These are phyloP conservation scores for Dynastes maya DNA, from an alignment of 2,888 invertebrate species.

Conservation along the genomic window DNA sequence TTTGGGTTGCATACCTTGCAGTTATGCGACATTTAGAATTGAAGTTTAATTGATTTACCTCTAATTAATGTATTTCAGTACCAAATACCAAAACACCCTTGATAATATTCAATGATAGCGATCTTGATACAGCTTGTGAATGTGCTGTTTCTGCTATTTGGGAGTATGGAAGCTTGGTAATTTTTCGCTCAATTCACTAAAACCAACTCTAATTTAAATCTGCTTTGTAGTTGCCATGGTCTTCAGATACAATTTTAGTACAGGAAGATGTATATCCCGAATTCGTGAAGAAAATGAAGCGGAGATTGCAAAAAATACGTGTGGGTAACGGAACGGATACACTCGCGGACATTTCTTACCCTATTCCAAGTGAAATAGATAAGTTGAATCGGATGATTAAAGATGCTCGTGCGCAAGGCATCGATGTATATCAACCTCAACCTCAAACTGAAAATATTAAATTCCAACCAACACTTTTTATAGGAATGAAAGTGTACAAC, in stretches of 20 bases:
- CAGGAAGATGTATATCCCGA: constrained; percentile 72
- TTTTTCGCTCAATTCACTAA: neutral
- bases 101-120: constrained; percentile 73
- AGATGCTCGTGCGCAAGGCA: constrained; percentile 60
- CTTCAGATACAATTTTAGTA: constrained; percentile 71
- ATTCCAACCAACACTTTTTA: constrained; percentile 64
- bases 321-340: constrained; percentile 69
- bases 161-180: constrained; percentile 73
- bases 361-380: constrained; percentile 63
- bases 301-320: constrained; percentile 62
- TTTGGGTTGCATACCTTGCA: too few species aligned
- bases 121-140: constrained; percentile 74
- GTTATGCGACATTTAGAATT: too few species aligned
- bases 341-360: constrained; percentile 69
- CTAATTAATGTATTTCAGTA: constrained; percentile 38
- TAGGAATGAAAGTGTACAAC: constrained; percentile 61
- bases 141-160: constrained; percentile 72
- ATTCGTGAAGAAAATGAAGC: constrained; percentile 70
- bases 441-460: constrained; percentile 34
- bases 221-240: constrained; percentile 68
- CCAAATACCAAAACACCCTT: constrained; percentile 65
- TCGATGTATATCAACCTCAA: constrained; percentile 61
- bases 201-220: neutral
- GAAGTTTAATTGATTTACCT: too few species aligned
- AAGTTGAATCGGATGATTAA: constrained; percentile 59